Percentiles rank a stretch among this genome's conserved stretches.
These are phyloP conservation scores for Nothobranchius furzeri DNA, from an alignment of 2,113 vertebrate genomes.

Conservation along the genomic window DNA sequence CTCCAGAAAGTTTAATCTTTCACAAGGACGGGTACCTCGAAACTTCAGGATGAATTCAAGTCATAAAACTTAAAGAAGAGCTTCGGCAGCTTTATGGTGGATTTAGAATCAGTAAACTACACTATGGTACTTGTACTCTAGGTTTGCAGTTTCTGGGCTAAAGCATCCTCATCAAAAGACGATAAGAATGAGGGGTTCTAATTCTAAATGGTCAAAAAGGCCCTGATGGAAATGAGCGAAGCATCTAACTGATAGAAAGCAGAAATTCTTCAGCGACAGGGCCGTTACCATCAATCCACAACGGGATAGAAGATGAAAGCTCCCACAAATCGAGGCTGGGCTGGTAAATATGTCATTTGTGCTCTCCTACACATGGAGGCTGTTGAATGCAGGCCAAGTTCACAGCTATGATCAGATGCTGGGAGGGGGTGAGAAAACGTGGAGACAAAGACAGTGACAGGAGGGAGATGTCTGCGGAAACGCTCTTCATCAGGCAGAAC, in stretches of 20 bases:
- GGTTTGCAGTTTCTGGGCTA: no score
- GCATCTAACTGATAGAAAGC: constrained; percentile 12
- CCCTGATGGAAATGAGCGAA: constrained; percentile 17
- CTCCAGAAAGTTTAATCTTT: background rate
- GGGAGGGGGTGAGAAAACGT: background rate
- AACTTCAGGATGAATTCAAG: no score
- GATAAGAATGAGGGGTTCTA: constrained; percentile 6
- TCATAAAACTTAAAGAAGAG: background rate
- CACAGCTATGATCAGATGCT: constrained; percentile 25
- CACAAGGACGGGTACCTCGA: background rate
- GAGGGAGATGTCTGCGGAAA: constrained; percentile 20
- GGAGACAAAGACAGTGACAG: constrained; percentile 1
- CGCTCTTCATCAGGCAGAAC: constrained; percentile 32
- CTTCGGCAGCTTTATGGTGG: background rate
- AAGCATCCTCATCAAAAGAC: constrained; percentile 3
- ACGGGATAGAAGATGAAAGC: constrained; percentile 7
- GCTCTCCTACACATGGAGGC: background rate
- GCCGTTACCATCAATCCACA: constrained; percentile 16
- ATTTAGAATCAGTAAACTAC: no score
- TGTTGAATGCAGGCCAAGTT: constrained; percentile 12
- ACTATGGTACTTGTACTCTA: no score
- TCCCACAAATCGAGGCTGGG: constrained; percentile 6
- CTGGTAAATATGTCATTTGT: constrained; percentile 25
- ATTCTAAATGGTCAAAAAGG: background rate
- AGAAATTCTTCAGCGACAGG: constrained; percentile 19